Percentiles rank a stretch among this genome's conserved stretches.
Evolutionary conservation across 2,797 vertebrate genomes (phyloP).

Genomic region (Bucorvus abyssinicus): DNA sequence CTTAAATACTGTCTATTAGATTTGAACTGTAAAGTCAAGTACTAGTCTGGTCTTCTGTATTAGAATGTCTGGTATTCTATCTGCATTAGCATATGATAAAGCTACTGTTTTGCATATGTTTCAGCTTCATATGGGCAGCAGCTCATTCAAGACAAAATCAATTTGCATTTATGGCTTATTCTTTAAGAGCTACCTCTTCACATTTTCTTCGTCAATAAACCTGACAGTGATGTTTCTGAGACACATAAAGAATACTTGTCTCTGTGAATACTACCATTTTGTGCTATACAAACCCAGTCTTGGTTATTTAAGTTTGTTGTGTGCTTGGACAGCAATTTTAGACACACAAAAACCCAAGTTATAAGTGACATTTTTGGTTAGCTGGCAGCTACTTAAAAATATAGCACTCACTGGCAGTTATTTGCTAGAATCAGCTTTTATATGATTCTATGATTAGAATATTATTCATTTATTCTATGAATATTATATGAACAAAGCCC

Average conservation of each 20-base stretch:
- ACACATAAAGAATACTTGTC: not conserved
- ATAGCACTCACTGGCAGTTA: not conserved
- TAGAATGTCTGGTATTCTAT: not conserved
- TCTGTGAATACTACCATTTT: not conserved
- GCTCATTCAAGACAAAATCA: not conserved
- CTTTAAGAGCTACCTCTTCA: not conserved
- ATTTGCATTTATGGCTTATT: conserved; percentile 11
- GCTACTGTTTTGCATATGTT: not conserved
- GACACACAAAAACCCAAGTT: not conserved
- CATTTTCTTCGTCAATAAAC: not conserved
- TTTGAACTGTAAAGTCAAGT: conserved; percentile 2
- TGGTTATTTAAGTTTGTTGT: not conserved
- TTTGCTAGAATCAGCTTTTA: not conserved
- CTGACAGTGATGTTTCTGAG: not conserved
- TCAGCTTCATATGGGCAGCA: not conserved
- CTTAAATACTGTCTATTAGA: not conserved
- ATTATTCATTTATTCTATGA: not conserved
- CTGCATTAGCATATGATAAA: not conserved
- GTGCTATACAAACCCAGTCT: not conserved
- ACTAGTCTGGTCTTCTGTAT: not conserved
- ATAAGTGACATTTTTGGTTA: not conserved
- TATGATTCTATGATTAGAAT: not conserved
- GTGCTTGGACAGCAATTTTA: not conserved
- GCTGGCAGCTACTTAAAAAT: not conserved
- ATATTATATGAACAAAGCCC: not conserved